Percentiles rank a stretch among this genome's conserved stretches.
Conservation (phyloP, 2,113 vertebrate species). For the Capra hircus region DNA sequence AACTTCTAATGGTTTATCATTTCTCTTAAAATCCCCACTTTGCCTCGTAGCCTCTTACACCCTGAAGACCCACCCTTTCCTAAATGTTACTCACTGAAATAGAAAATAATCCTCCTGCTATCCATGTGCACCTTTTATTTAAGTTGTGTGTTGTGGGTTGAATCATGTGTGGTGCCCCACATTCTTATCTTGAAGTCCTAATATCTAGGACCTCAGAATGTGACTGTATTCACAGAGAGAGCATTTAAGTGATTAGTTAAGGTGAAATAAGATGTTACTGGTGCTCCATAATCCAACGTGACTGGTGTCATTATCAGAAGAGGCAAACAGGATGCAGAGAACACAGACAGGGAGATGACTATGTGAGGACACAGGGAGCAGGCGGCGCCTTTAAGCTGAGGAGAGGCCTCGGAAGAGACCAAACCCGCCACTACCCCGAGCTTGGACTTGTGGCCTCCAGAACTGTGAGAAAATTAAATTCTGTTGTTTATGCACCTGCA, state of each 20-base stretch:
- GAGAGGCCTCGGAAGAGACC: not conserved
- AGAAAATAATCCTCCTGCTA: not conserved
- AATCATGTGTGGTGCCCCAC: not conserved
- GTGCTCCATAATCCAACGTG: not conserved
- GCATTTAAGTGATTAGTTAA: not conserved
- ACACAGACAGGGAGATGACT: not conserved
- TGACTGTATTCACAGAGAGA: not conserved
- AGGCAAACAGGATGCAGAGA: not conserved
- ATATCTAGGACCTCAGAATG: not conserved
- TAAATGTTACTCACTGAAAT: not conserved
- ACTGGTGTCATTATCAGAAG: not conserved
- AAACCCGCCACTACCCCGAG: not conserved
- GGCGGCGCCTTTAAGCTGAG: not conserved
- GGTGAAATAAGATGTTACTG: not conserved
- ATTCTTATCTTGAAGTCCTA: not conserved
- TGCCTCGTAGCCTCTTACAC: not conserved
- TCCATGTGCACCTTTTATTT: not conserved
- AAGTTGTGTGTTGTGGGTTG: not conserved
- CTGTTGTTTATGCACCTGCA: not conserved
- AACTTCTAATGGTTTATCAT: not conserved
- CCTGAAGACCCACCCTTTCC: not conserved
- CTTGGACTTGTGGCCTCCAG: not conserved
- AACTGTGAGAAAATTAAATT: not conserved
- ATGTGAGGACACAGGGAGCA: not conserved
- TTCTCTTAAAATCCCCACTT: not conserved